A percentile compares a stretch with the other conserved stretches of the same genome.
Conservation (phyloP, 2,888 invertebrate species). For the Aradus depressus region DNA sequence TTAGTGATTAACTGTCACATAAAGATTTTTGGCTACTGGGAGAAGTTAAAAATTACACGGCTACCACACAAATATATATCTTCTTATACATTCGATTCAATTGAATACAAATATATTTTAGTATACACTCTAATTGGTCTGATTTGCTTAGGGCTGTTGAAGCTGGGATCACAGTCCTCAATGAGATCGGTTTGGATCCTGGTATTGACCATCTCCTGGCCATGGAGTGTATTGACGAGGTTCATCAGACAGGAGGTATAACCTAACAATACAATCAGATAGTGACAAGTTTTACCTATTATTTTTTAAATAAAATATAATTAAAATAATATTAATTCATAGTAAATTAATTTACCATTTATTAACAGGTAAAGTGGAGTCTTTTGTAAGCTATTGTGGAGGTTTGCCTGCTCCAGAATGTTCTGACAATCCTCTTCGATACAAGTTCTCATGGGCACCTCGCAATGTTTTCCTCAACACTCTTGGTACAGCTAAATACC, state of each 20-base stretch:
- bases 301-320: too few relatives aligned
- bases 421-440: slow-evolving; percentile 78
- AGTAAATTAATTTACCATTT: background rate
- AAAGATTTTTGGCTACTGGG: too few relatives aligned
- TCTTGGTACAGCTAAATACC: slow-evolving; percentile 76
- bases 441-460: slow-evolving; percentile 97
- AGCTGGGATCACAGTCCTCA: slow-evolving; percentile 85
- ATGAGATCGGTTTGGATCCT: slow-evolving; percentile 95
- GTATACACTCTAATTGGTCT: too few relatives aligned
- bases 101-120: too few relatives aligned
- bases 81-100: too few relatives aligned
- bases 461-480: slow-evolving; percentile 85
- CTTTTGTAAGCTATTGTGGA: slow-evolving; percentile 94
- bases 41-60: too few relatives aligned
- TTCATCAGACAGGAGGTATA: slow-evolving; percentile 70
- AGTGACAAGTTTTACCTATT: too few relatives aligned
- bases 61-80: too few relatives aligned
- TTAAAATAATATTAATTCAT: background rate
- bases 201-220: slow-evolving; percentile 98
- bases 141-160: slow-evolving; percentile 75
- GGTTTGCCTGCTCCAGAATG: slow-evolving; percentile 94
- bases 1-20: too few relatives aligned
- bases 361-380: slow-evolving; percentile 55
- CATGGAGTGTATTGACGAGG: slow-evolving; percentile 90
- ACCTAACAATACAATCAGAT: too few relatives aligned